Base-by-base conservation (phyloP, 2,113 vertebrate genomes). In the Petromus typicus region DNA sequence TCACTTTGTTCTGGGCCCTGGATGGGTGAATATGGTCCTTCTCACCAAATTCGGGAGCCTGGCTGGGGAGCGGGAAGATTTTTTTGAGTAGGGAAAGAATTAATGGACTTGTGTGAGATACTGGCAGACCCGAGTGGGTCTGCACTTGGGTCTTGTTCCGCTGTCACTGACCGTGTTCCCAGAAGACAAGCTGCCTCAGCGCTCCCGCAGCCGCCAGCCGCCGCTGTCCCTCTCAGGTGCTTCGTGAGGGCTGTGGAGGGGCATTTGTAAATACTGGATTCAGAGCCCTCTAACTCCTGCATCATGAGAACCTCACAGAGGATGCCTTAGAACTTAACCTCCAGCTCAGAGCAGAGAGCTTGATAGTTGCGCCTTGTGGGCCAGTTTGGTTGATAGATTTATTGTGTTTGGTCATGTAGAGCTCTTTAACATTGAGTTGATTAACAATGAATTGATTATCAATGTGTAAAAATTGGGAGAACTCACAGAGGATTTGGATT, bases 401-500 rank as follows among this genome's bases (percentile, higher is more conserved):
- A 59, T 82, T 91, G 79, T 23, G 32, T 96, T 90, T 48, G 56
- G 40, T 75, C 37, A 82, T 1, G 12, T 1, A 23, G 90, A 87
- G 81, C 80, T 63, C 67, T 76, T 63, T 25, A 89, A 56, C n/a
- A 76, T 25, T 76, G 20, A 76, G 23, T 59, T 87, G 54, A 66
- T 92, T 82, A 64, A 45, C 43, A 25, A 1, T 57, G 45, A 63
- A 40, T 73, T 94, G 57, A 51, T 91, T 75, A 48, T n/a, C n/a
- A n/a, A 0, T n/a, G 7, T 88, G 22, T 76, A 88, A 78, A 91
- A 89, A 75, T 7, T 78, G 73, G 66, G 73, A 95, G 13, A n/a
- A 7, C 66, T 89, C 71, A 63, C 22, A 23, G 79, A 51, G 63
- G 93, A 88, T 85, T 54, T 90, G 76, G 75, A 76, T 87, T 93